A percentile compares a stretch with the other conserved stretches of the same genome.
Conservation (phyloP, 2,113 vertebrate species). For the Meleagris gallopavo region DNA sequence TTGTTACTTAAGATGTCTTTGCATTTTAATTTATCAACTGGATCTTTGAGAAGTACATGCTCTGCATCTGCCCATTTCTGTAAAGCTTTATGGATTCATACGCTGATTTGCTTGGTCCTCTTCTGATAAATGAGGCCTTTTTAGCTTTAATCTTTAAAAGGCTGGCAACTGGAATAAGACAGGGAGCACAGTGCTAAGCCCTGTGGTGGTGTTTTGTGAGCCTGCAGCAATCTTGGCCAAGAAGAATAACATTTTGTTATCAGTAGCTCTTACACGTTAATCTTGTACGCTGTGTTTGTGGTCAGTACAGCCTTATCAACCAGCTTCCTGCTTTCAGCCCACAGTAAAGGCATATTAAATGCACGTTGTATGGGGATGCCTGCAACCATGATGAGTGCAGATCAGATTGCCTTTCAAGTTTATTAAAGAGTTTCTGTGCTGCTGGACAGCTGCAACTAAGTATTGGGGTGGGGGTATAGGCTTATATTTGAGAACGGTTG, state of each 20-base stretch:
- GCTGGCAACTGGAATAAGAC: neutral
- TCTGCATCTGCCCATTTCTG: neutral
- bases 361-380: neutral
- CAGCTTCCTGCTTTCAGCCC: neutral
- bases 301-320: neutral
- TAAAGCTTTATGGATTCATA: neutral
- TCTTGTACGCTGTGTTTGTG: neutral
- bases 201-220: neutral
- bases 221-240: neutral
- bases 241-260: neutral
- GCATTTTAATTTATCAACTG: neutral
- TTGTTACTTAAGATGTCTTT: neutral
- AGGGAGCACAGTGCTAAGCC: neutral
- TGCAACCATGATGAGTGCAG: neutral
- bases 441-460: neutral
- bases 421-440: neutral
- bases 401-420: neutral
- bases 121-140: slow-evolving; percentile 5
- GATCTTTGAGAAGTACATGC: neutral
- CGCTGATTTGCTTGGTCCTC: neutral
- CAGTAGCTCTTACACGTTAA: neutral
- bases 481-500: neutral
- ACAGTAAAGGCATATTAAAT: neutral
- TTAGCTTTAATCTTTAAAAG: neutral
- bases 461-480: neutral